phyloP scores from a whole-genome alignment of 2,113 vertebrate species.

The Myotis lucifugus region DNA sequence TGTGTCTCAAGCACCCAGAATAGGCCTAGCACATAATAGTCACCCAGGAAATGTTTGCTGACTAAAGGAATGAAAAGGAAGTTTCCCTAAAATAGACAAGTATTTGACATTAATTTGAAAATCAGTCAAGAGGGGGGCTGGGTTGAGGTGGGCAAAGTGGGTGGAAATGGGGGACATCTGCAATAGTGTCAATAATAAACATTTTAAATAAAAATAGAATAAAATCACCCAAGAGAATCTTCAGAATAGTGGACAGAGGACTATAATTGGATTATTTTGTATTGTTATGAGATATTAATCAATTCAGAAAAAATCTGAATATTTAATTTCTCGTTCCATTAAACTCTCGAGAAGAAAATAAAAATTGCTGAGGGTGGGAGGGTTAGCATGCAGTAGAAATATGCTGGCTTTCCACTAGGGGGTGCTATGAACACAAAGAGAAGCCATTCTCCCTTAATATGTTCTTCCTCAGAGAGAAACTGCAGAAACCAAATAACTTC shows the following conservation, averaged over 20 bases:
- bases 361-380: background rate
- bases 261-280: constrained; percentile 6
- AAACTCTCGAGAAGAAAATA: constrained; percentile 36
- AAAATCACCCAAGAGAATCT: background rate
- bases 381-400: constrained; percentile 46
- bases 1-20: background rate
- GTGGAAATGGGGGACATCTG: background rate
- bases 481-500: constrained; percentile 47
- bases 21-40: background rate
- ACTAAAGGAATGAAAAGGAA: background rate
- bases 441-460: background rate
- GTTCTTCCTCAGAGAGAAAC: constrained; percentile 14
- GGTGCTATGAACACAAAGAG: constrained; percentile 62
- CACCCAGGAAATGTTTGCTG: background rate
- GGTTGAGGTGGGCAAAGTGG: background rate
- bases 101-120: constrained; percentile 49
- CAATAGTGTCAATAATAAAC: background rate
- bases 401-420: constrained; percentile 59
- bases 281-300: background rate
- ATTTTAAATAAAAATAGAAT: background rate
- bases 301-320: background rate
- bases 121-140: background rate
- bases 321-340: constrained; percentile 36
- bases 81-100: background rate
- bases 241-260: background rate